Base-by-base conservation (phyloP, 1,140 invertebrate species). In the Parapsyche elsis region DNA sequence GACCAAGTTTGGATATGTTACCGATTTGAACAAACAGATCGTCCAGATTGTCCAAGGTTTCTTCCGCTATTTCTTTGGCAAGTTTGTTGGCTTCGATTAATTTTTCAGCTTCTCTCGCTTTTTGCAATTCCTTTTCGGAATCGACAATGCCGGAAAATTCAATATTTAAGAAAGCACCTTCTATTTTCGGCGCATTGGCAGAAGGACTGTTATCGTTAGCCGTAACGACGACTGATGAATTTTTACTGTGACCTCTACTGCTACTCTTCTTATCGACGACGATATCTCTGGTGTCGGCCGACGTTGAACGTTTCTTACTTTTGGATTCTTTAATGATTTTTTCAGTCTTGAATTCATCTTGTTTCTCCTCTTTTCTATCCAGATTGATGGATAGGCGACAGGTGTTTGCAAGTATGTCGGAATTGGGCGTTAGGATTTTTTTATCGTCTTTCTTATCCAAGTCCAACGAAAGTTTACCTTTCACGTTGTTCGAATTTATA, bases 141-240 rank as follows among this genome's bases (percentile, higher is more conserved):
- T 89, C 88, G n/a, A 89, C 88, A n/a, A 89, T 89, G 1, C 88
- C 88, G 0, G 88, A 88, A 81, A 89, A 89, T 79, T 89, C 88
- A 14, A 89, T 89, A 80, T 89, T 89, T 0, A 89, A 86, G 84
- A 89, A 89, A 12, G 88, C 88, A 0, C 87, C 88, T 83, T 89
- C 88, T 59, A 89, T 89, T 46, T 88, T 88, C 53, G 88, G 87
- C 0, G 88, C 85, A 0, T 88, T 82, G 73, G 87, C 87, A 0
- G 87, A 86, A 0, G 88, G 88, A 67, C 80, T 81, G 1, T 12
- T 70, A n/a, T 81, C 80, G 46, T 75, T 83, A 14, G 67, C 74
- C 26, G 80, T 71, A 5, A 81, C 82, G n/a, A 83, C 82, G 10
- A 83, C 82, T 2, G 82, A 83, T 19, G 82, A 83, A 75, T 83